Percentiles rank a stretch among this genome's conserved stretches.
These are phyloP conservation scores for Drosophila pallidifrons DNA, from an alignment of 1,140 invertebrate genomes.

Conservation along the genomic window DNA sequence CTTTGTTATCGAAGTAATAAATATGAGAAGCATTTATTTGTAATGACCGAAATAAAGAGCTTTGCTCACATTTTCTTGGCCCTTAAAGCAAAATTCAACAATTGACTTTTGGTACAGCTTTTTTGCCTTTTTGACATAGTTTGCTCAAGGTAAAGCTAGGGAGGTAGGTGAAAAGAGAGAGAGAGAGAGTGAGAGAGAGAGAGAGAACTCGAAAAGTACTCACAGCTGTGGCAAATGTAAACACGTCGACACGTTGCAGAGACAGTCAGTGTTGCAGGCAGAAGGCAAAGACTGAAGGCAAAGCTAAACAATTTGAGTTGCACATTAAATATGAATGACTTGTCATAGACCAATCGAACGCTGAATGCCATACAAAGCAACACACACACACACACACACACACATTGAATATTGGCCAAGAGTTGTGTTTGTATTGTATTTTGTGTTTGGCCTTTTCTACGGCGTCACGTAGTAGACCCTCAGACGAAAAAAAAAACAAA, in stretches of 20 bases:
- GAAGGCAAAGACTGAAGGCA: background rate
- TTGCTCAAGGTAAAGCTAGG: background rate
- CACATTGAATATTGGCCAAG: constrained; percentile 33
- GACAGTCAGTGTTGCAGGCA: constrained; percentile 6
- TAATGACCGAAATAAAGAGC: too few relatives aligned
- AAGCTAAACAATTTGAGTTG: constrained; percentile 24
- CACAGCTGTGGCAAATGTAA: constrained; percentile 21
- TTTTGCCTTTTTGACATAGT: background rate
- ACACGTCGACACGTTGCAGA: constrained; percentile 10
- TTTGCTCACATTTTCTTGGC: too few relatives aligned
- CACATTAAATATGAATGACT: constrained; percentile 60
- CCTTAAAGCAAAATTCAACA: background rate
- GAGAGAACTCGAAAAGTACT: background rate
- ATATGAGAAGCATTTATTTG: too few relatives aligned
- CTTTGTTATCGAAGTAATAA: too few relatives aligned
- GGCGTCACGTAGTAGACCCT: constrained; percentile 33
- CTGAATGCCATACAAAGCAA: constrained; percentile 9
- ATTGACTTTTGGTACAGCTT: background rate
- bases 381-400: constrained; percentile 3
- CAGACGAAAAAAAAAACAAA: background rate
- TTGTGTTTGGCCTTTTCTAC: constrained; percentile 62
- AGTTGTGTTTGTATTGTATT: constrained; percentile 28
- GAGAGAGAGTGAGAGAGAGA: too few relatives aligned
- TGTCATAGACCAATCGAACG: constrained; percentile 37
- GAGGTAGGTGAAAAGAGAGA: too few relatives aligned